Percentiles rank a stretch among this genome's conserved stretches.
These are phyloP conservation scores for Neopelma chrysocephalum DNA, from an alignment of 2,797 vertebrate genomes.

Conservation along the genomic window DNA sequence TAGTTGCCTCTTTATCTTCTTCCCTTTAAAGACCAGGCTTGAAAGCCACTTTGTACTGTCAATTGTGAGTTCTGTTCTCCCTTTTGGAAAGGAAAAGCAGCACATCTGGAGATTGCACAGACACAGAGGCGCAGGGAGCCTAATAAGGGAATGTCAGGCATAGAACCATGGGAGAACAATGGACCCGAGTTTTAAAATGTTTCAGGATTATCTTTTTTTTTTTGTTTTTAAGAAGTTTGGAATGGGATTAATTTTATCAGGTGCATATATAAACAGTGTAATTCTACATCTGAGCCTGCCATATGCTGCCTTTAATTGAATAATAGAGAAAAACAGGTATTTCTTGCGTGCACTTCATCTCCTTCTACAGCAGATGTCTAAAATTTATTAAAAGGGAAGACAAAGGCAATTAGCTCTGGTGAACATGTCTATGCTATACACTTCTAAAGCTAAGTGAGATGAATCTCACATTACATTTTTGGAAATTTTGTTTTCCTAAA, in stretches of 20 bases:
- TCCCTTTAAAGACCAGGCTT: neutral
- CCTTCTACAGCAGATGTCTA: neutral
- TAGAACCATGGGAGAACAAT: neutral
- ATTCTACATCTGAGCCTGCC: neutral
- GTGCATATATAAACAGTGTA: neutral
- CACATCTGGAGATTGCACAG: accelerated
- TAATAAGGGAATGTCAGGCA: neutral
- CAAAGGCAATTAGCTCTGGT: neutral
- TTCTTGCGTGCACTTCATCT: neutral
- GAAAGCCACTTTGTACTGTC: neutral
- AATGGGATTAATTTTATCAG: neutral
- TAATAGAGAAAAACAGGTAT: neutral
- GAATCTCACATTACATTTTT: neutral
- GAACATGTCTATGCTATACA: neutral
- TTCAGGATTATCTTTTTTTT: neutral
- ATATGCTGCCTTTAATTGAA: neutral
- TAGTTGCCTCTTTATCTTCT: neutral
- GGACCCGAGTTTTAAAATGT: neutral
- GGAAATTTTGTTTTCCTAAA: neutral
- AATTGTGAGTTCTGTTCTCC: neutral
- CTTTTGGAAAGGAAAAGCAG: neutral
- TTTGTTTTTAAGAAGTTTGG: neutral
- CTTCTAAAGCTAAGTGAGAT: neutral
- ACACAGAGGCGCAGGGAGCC: neutral
- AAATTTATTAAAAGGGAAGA: neutral